These are phyloP conservation scores for Elephantulus edwardii DNA, from an alignment of 2,113 vertebrate species.

Conservation along the genomic window DNA sequence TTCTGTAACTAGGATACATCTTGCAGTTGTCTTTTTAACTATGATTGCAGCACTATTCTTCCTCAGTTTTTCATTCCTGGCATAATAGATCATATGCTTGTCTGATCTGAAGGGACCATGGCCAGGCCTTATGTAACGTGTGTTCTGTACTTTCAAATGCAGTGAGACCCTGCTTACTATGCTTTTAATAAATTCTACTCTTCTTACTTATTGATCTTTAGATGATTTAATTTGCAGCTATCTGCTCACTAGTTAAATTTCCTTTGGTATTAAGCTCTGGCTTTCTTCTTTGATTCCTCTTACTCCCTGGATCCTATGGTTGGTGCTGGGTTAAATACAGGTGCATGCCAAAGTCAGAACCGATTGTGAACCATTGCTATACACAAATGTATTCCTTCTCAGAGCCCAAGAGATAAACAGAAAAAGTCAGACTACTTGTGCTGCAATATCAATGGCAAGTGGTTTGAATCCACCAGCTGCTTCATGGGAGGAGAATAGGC, in stretches of 20 bases:
- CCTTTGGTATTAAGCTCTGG: background rate
- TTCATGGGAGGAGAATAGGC: too few species aligned
- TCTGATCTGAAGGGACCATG: too few species aligned
- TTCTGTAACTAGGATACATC: too few species aligned
- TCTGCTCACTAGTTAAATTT: accelerated
- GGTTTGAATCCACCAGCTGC: too few species aligned
- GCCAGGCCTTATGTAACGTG: too few species aligned
- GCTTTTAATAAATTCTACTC: background rate
- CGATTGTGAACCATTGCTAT: background rate
- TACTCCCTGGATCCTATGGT: background rate
- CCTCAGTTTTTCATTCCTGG: too few species aligned
- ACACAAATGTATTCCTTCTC: background rate
- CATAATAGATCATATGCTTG: too few species aligned
- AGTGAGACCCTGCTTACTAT: background rate
- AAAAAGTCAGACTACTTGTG: too few species aligned
- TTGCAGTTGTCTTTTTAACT: too few species aligned
- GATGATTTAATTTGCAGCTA: background rate
- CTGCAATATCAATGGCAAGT: too few species aligned
- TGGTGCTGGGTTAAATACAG: background rate
- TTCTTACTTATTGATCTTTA: background rate
- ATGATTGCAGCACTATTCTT: too few species aligned
- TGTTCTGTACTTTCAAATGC: background rate
- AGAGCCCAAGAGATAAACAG: background rate
- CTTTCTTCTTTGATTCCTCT: background rate
- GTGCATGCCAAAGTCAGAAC: background rate